phyloP scores from a whole-genome alignment of 2,888 invertebrate species.

The Napeogenes inachia region DNA sequence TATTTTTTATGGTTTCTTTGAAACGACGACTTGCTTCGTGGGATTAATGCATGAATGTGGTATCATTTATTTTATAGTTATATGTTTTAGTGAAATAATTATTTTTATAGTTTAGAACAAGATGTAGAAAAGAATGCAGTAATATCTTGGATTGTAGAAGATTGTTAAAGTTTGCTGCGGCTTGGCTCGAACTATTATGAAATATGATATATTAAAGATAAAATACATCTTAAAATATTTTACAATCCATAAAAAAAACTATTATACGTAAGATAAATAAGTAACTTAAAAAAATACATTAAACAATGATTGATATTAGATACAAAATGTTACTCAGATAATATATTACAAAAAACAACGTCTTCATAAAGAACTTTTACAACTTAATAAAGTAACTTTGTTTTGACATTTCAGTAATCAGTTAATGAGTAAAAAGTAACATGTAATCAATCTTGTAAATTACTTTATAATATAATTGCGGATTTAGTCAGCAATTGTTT shows the following conservation, averaged over 20 bases:
- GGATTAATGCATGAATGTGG: constrained; percentile 11
- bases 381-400: neutral
- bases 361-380: neutral
- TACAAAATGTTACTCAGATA: neutral
- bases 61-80: constrained; percentile 4
- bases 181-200: too few species aligned
- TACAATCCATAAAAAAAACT: too few species aligned
- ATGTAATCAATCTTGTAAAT: neutral
- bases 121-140: too few species aligned
- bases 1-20: constrained; percentile 27
- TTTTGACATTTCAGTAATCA: constrained; percentile 5
- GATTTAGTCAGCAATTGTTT: neutral
- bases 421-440: constrained; percentile 1
- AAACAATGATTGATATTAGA: neutral
- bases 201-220: too few species aligned
- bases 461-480: neutral
- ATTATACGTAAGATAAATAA: too few species aligned
- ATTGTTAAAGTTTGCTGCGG: too few species aligned
- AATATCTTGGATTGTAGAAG: too few species aligned
- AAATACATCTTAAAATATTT: too few species aligned
- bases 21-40: constrained; percentile 15
- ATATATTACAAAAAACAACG: neutral
- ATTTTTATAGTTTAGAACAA: neutral
- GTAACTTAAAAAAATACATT: too few species aligned
- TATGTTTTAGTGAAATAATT: neutral